Base-by-base conservation (phyloP, 2,888 invertebrate genomes). In the Ctenicera cuprea region DNA sequence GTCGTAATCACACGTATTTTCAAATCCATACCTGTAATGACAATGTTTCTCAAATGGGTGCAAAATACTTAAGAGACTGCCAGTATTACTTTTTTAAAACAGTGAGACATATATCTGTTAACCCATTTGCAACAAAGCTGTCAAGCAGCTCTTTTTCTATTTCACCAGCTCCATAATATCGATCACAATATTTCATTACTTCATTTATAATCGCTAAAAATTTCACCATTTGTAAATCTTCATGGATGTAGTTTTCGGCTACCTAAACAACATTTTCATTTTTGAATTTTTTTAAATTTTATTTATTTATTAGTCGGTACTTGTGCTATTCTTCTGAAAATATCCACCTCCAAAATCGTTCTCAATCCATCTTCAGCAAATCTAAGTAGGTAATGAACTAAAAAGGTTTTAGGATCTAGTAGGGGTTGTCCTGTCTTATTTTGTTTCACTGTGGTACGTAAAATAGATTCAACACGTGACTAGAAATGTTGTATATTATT, bases 341-440 rank as follows among this genome's bases (percentile, higher is more conserved):
- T 80, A 16, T 82, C 68, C 0, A 82, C 71, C 48, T 85, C 82
- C 30, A 85, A 63, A 20, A 87, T 77, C 14, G 83, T 76, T 63
- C 83, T 81, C 20, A 85, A 69, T 1, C 85, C 85, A 54, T 81
- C 78, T 70, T 82, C 78, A 3, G 82, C 77, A 71, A 81, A 80
- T 33, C 83, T 80, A n/a, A 85, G 78, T 5, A 84, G 77, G 78
- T 85, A 87, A 18, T 82, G 82, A 14, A 86, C 76, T 22, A 87
- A 81, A 38, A 81, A 80, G 20, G 82, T 75, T 4, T 86, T 78
- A 64, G 85, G 83, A 59, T 82, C 83, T 8, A 80, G 76, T 66
- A 76, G 77, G 26, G 83, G 71, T 76, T 79, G 76, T 77, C 80
- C 75, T 71, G 78, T 43, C 75, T 78, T 67, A 63, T 71, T 78